These are phyloP conservation scores for Xestobium rufovillosum DNA, from an alignment of 2,888 invertebrate species.

Conservation along the genomic window DNA sequence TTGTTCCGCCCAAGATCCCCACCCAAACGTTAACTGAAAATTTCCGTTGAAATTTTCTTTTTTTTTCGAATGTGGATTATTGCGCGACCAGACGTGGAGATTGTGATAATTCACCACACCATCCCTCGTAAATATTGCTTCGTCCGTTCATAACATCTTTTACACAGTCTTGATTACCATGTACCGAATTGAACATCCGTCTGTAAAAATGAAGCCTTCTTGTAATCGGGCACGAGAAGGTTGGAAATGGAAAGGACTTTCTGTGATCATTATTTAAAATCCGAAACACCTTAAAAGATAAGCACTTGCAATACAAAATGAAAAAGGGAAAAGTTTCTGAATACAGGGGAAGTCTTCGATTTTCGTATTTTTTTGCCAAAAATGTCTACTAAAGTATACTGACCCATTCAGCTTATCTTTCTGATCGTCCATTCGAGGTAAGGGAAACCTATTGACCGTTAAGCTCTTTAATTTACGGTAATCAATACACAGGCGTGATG, in stretches of 20 bases:
- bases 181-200: too few relatives aligned
- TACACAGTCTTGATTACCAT: too few relatives aligned
- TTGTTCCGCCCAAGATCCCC: too few relatives aligned
- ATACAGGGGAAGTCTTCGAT: constrained; percentile 23
- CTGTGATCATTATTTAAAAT: constrained; percentile 29
- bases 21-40: too few relatives aligned
- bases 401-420: constrained; percentile 24
- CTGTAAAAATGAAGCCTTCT: too few relatives aligned
- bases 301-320: constrained; percentile 27
- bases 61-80: too few relatives aligned
- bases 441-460: constrained; percentile 28
- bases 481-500: constrained; percentile 26
- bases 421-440: constrained; percentile 31
- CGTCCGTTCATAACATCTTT: too few relatives aligned
- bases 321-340: constrained; percentile 30
- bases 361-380: constrained; percentile 30
- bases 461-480: constrained; percentile 29
- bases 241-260: constrained; percentile 30
- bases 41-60: too few relatives aligned
- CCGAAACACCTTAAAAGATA: constrained; percentile 33
- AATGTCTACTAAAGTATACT: constrained; percentile 23
- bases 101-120: too few relatives aligned
- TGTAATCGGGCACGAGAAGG: too few relatives aligned
- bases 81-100: too few relatives aligned
- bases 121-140: too few relatives aligned